phyloP scores from a whole-genome alignment of 2,888 invertebrate species.

The Aelia acuminata region DNA sequence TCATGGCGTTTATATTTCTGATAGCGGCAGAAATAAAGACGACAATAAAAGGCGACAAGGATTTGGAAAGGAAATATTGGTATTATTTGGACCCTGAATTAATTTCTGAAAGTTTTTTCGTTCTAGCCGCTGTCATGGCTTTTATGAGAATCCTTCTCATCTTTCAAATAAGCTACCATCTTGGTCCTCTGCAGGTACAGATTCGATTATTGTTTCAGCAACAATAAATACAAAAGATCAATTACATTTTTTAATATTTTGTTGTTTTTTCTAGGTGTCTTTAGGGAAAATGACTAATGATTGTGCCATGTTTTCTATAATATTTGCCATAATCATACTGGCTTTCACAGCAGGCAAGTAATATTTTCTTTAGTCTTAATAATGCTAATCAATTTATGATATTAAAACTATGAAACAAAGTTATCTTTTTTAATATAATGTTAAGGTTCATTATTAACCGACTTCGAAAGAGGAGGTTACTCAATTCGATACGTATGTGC shows the following conservation, averaged over 20 bases:
- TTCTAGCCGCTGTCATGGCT: conserved; percentile 78
- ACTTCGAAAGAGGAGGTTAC: too few species aligned
- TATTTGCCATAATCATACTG: conserved; percentile 75
- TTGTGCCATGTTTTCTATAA: conserved; percentile 75
- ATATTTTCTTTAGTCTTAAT: not conserved
- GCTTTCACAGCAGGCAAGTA: conserved; percentile 74
- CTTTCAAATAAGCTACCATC: conserved; percentile 76
- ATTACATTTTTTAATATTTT: not conserved
- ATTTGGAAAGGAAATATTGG: conserved; percentile 78
- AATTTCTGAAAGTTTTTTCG: conserved; percentile 78
- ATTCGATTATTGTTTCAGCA: not conserved
- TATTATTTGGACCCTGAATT: conserved; percentile 76
- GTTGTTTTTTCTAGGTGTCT: conserved; percentile 72
- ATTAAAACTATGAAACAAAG: too few species aligned
- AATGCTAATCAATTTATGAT: too few species aligned
- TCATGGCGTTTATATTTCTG: conserved; percentile 77
- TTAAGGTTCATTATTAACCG: too few species aligned
- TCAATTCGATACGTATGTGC: too few species aligned
- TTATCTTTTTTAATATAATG: too few species aligned
- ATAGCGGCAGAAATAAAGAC: conserved; percentile 73
- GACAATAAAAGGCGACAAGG: conserved; percentile 70
- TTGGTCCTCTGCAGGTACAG: conserved; percentile 74
- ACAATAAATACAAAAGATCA: not conserved
- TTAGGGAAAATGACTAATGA: conserved; percentile 80
- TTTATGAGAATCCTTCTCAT: conserved; percentile 77